Evolutionary conservation across 2,797 vertebrate species (phyloP).

Genomic region (Tolypeutes matacus): DNA sequence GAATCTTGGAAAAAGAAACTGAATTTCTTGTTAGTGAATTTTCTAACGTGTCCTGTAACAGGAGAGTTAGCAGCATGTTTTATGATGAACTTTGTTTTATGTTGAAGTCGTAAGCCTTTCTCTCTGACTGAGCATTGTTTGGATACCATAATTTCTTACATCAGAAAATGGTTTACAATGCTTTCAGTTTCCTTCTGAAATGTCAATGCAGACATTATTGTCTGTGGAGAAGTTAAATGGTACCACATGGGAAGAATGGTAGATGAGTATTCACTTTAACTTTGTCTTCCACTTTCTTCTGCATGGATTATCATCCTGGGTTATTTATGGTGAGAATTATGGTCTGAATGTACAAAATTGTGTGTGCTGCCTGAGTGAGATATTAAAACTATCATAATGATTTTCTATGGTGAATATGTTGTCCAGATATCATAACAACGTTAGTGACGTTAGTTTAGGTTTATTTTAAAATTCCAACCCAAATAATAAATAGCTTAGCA

Average conservation of each 20-base stretch:
- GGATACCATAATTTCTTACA: slow-evolving; percentile 36
- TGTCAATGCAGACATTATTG: slow-evolving; percentile 62
- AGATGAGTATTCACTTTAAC: slow-evolving; percentile 76
- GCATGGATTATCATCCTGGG: slow-evolving; percentile 64
- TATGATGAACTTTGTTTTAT: slow-evolving; percentile 36
- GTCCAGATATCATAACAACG: slow-evolving; percentile 22
- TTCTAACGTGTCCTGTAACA: background rate
- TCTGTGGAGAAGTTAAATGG: slow-evolving; percentile 5
- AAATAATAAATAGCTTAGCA: background rate
- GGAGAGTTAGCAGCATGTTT: background rate
- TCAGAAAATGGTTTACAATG: slow-evolving; percentile 64
- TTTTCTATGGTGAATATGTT: slow-evolving; percentile 52
- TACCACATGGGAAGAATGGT: slow-evolving; percentile 45
- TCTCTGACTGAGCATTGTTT: background rate
- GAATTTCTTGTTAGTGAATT: background rate
- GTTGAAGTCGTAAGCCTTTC: background rate
- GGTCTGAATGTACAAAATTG: slow-evolving; percentile 49
- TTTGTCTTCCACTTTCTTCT: slow-evolving; percentile 72
- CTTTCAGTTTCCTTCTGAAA: slow-evolving; percentile 77
- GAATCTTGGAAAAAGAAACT: slow-evolving; percentile 47
- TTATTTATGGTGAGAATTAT: slow-evolving; percentile 63
- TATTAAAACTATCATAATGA: slow-evolving; percentile 27
- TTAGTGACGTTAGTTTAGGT: slow-evolving; percentile 8
- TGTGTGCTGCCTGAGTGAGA: slow-evolving; percentile 52
- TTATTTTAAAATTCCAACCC: slow-evolving; percentile 42